Evolutionary conservation across 1,140 invertebrate genomes (phyloP).

Genomic region (Archegozetes longisetosus): DNA sequence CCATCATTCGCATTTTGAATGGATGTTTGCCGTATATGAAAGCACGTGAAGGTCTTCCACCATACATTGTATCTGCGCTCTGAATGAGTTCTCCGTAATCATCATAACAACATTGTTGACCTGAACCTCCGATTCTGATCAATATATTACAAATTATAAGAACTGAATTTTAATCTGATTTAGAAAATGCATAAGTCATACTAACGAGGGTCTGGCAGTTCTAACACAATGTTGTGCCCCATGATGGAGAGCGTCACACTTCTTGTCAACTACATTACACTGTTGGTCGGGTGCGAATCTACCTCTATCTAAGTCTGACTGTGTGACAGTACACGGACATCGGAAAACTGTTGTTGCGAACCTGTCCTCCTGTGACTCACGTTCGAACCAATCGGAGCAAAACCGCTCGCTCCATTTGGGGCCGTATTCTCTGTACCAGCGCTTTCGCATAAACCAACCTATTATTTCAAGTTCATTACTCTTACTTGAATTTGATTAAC

Average conservation of each 20-base stretch:
- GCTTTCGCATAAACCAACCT: conserved; percentile 67
- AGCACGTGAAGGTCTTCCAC: conserved; percentile 66
- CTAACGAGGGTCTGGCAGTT: conserved; percentile 74
- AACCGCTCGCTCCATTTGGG: conserved; percentile 55
- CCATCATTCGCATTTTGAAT: conserved; percentile 27
- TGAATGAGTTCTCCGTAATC: conserved; percentile 74
- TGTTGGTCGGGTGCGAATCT: conserved; percentile 73
- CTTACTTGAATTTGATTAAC: background rate
- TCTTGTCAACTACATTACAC: conserved; percentile 69
- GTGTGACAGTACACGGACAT: conserved; percentile 80
- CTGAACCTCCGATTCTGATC: conserved; percentile 52
- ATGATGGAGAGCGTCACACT: conserved; percentile 69
- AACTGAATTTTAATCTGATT: background rate
- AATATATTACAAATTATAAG: background rate
- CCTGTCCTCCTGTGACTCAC: conserved; percentile 67
- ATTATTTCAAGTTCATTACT: background rate
- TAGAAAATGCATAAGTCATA: conserved; percentile 3
- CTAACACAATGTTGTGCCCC: conserved; percentile 79
- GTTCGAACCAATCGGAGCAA: conserved; percentile 73
- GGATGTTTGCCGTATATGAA: conserved; percentile 23
- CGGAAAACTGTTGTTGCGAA: conserved; percentile 58
- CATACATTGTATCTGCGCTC: conserved; percentile 85
- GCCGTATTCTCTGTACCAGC: conserved; percentile 54
- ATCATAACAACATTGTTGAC: conserved; percentile 93
- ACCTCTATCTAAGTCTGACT: conserved; percentile 78